Percentiles rank a stretch among this genome's conserved stretches.
These are phyloP conservation scores for Phalacrocorax pelagicus DNA, from an alignment of 2,113 vertebrate species.

Conservation along the genomic window DNA sequence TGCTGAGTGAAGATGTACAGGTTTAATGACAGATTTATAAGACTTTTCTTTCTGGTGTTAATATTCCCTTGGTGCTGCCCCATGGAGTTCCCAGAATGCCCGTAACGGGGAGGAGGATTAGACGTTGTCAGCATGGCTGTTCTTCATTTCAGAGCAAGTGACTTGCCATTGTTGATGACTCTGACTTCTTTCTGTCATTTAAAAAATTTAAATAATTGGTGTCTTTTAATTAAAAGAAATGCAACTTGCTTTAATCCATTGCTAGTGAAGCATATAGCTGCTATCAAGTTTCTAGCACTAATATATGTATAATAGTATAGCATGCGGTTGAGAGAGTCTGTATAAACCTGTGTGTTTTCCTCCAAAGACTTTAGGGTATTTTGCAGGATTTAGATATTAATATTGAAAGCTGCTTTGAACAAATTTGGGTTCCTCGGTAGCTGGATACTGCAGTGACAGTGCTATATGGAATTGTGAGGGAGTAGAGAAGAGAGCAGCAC, in stretches of 20 bases:
- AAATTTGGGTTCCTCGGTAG: not conserved
- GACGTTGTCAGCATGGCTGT: not conserved
- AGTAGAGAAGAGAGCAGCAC: not conserved
- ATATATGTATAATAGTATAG: not conserved
- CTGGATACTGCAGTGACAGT: not conserved
- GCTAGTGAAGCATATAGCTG: not conserved
- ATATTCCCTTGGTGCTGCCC: not conserved
- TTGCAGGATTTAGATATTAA: not conserved
- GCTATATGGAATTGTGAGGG: not conserved
- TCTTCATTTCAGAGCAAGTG: not conserved
- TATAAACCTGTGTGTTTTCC: not conserved
- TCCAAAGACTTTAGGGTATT: not conserved
- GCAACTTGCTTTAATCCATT: not conserved
- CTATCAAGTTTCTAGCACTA: not conserved
- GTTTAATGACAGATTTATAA: not conserved
- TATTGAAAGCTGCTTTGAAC: not conserved
- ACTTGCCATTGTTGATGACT: not conserved
- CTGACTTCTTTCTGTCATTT: not conserved
- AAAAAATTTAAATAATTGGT: not conserved
- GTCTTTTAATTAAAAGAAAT: not conserved
- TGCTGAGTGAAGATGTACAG: not conserved
- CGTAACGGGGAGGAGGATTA: not conserved
- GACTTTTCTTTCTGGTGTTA: not conserved
- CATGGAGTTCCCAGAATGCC: not conserved
- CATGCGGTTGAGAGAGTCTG: not conserved